Conservation (phyloP, 2,888 invertebrate genomes). For the Metopia argyrocephala region DNA sequence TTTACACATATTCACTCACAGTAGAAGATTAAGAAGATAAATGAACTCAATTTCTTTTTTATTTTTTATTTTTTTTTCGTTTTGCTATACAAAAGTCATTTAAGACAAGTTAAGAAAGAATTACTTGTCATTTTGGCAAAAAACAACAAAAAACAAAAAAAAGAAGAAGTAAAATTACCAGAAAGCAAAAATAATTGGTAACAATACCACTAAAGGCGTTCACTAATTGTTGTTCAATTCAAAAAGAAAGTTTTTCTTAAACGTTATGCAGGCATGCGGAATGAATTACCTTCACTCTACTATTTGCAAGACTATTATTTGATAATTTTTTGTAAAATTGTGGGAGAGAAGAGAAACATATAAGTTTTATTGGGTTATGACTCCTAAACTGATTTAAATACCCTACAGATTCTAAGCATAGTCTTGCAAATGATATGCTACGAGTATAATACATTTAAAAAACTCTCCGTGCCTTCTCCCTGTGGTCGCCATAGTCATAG, state of each 20-base stretch:
- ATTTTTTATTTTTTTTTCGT: too few relatives aligned
- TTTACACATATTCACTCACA: too few relatives aligned
- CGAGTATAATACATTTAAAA: too few relatives aligned
- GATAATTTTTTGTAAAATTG: not conserved
- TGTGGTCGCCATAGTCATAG: too few relatives aligned
- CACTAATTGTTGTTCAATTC: slow-evolving; percentile 72
- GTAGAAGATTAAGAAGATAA: not conserved
- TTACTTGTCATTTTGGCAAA: slow-evolving; percentile 74
- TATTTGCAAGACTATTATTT: not conserved
- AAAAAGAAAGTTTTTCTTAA: not conserved
- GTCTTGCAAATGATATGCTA: too few relatives aligned
- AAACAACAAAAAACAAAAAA: slow-evolving; percentile 69
- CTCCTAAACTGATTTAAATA: too few relatives aligned
- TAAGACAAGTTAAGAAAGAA: slow-evolving; percentile 74
- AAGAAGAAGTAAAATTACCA: slow-evolving; percentile 69
- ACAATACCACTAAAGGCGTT: slow-evolving; percentile 71
- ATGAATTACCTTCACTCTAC: not conserved
- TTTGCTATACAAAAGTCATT: slow-evolving; percentile 70
- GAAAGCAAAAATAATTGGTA: slow-evolving; percentile 70
- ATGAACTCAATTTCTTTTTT: not conserved
- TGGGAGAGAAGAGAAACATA: too few relatives aligned
- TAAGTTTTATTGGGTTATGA: too few relatives aligned
- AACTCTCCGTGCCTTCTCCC: too few relatives aligned
- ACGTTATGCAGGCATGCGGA: not conserved
- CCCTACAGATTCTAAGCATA: too few relatives aligned